Evolutionary conservation across 2,888 invertebrate species (phyloP), one percentile per base, ranked within the genome.

Genomic region (Drosophila heteroneura): DNA sequence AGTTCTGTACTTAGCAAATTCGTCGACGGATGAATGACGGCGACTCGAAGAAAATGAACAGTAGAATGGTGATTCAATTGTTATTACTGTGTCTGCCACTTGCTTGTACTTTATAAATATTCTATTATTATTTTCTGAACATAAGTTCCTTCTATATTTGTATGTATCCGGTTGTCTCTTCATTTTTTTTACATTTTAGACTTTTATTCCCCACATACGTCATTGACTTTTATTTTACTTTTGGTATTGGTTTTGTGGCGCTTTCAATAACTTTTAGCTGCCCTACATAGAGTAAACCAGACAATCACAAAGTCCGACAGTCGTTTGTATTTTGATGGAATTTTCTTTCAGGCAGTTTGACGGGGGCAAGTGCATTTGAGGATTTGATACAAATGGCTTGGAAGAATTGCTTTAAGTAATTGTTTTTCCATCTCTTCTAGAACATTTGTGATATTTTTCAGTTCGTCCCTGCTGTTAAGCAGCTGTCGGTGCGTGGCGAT

Each of bases 311-410:
- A 67, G 83, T 66, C 60, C 72, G 62, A 68, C 68, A 72, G 63
- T 72, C 74, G 62, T 74, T 70, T 78, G 63, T 74, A 76, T 79
- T 73, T 76, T 61, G 58, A 74, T 54, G 79, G 77, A 77, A 71
- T 79, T 74, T 77, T 76, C 77, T 70, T 75, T 80, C 73, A 67
- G 70, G 60, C 77, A 74, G 78, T 79, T 74, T 81, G 77, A 68
- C 63, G 63, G 64, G 32, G 71, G 75, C 73, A 91, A 92, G 89
- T 90, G 85, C 89, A 90, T 91, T 92, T 89, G 82, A 82, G 88
- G 81, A 89, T 90, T 92, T 89, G 74, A 76, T 79, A 81, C 83
- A 91, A 91, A 92, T 91, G 91, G 91, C 71, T 88, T 82, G 88
- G 83, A 92, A 91, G 83, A 86, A 90, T 85, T 83, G 84, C 90